These are phyloP conservation scores for Falco biarmicus DNA, from an alignment of 2,797 vertebrate genomes.

Conservation along the genomic window DNA sequence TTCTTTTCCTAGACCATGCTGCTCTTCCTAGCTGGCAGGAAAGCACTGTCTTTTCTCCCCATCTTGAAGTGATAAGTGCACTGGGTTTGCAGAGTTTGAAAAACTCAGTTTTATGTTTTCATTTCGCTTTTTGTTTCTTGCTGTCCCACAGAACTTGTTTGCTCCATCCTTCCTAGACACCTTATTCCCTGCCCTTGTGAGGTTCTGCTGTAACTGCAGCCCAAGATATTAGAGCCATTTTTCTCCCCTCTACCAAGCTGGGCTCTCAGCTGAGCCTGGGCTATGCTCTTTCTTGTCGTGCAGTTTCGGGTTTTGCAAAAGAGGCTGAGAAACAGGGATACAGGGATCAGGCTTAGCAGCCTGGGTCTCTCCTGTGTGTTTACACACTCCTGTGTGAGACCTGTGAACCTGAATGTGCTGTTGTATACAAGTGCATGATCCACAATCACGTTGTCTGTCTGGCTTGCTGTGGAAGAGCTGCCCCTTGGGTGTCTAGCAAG, in stretches of 20 bases:
- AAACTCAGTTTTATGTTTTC: not conserved
- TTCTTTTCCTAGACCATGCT: not conserved
- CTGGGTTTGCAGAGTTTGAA: not conserved
- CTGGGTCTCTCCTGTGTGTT: not conserved
- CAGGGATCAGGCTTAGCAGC: not conserved
- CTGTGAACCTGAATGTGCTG: not conserved
- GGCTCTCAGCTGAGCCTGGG: not conserved
- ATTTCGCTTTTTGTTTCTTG: not conserved
- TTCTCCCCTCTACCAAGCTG: not conserved
- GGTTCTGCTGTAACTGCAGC: not conserved
- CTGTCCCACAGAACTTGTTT: not conserved
- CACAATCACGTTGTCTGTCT: not conserved
- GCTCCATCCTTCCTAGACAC: not conserved
- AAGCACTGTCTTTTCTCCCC: not conserved
- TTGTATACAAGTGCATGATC: not conserved
- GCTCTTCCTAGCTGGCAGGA: not conserved
- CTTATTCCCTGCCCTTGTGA: not conserved
- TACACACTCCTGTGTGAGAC: not conserved
- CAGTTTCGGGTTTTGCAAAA: not conserved
- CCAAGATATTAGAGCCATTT: not conserved
- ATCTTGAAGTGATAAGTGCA: not conserved
- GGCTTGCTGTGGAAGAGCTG: not conserved
- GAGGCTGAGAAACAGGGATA: not conserved
- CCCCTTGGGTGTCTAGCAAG: not conserved
- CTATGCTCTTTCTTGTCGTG: not conserved